These are phyloP conservation scores for Teleogryllus occipitalis DNA, from an alignment of 1,140 invertebrate genomes.

Conservation along the genomic window DNA sequence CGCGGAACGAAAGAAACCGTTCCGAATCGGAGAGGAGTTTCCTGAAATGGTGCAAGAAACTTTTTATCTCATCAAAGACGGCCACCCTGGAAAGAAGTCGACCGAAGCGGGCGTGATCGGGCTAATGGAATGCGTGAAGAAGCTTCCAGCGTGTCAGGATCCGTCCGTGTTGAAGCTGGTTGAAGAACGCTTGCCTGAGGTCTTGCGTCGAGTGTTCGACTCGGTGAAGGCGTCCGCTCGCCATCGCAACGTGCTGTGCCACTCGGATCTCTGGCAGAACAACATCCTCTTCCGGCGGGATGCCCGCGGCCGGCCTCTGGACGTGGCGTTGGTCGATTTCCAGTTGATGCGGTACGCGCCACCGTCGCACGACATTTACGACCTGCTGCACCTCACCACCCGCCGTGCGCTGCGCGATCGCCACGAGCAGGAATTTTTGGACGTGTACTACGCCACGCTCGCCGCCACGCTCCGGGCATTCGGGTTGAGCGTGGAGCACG, in stretches of 20 bases:
- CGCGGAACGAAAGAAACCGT: background rate
- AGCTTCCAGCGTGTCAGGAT: background rate
- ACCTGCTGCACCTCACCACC: constrained; percentile 17
- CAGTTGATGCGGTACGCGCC: constrained; percentile 15
- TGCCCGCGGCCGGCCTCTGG: background rate
- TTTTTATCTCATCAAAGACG: background rate
- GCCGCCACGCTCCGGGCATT: background rate
- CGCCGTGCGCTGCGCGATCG: constrained; percentile 13
- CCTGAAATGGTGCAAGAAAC: background rate
- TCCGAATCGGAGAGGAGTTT: background rate
- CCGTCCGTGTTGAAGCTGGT: background rate
- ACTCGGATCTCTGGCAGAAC: constrained; percentile 6
- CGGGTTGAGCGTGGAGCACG: too few species aligned
- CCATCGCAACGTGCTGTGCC: constrained; percentile 16
- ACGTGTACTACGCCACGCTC: constrained; percentile 12
- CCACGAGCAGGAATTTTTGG: constrained; percentile 13
- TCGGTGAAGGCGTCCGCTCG: constrained; percentile 15
- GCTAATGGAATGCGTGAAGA: background rate
- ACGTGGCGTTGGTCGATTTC: constrained; percentile 17
- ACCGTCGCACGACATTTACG: constrained; percentile 15
- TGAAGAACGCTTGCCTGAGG: background rate
- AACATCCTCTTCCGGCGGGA: constrained; percentile 12
- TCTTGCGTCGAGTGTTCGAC: constrained; percentile 1
- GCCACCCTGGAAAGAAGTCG: background rate
- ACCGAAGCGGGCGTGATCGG: background rate